A percentile compares a stretch with the other conserved stretches of the same genome.
phyloP scores from a whole-genome alignment of 2,113 vertebrate species.

The Oenanthe oenanthe region DNA sequence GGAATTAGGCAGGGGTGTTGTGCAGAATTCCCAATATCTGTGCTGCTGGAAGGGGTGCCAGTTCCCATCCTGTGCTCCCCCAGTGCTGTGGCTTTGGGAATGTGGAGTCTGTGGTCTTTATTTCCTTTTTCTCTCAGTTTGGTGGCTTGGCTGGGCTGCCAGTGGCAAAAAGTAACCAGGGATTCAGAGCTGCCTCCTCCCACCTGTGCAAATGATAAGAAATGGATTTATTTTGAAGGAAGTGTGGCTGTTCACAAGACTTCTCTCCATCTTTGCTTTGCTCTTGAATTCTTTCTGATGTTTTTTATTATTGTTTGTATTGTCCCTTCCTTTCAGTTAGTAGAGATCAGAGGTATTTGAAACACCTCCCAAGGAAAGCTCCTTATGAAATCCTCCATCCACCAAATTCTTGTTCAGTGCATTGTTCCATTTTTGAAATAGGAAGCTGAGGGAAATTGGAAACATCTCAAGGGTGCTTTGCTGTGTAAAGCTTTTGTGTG shows the following conservation, averaged over 20 bases:
- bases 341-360: not conserved
- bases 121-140: not conserved
- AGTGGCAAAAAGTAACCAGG: not conserved
- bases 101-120: not conserved
- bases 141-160: not conserved
- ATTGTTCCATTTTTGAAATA: not conserved
- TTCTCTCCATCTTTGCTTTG: not conserved
- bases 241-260: not conserved
- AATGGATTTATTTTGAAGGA: not conserved
- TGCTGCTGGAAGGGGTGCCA: not conserved
- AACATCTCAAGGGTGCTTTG: not conserved
- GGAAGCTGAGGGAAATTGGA: not conserved
- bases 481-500: not conserved
- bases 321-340: not conserved
- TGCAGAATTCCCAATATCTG: rapidly evolving
- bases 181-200: not conserved
- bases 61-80: not conserved
- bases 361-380: not conserved
- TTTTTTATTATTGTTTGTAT: not conserved
- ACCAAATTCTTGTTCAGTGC: not conserved
- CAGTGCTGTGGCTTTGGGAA: not conserved
- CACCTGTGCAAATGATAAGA: not conserved
- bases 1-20: not conserved
- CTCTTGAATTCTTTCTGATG: not conserved
- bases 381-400: not conserved